Evolutionary conservation across 2,797 vertebrate species (phyloP).

Genomic region (Sebastes cheni): DNA sequence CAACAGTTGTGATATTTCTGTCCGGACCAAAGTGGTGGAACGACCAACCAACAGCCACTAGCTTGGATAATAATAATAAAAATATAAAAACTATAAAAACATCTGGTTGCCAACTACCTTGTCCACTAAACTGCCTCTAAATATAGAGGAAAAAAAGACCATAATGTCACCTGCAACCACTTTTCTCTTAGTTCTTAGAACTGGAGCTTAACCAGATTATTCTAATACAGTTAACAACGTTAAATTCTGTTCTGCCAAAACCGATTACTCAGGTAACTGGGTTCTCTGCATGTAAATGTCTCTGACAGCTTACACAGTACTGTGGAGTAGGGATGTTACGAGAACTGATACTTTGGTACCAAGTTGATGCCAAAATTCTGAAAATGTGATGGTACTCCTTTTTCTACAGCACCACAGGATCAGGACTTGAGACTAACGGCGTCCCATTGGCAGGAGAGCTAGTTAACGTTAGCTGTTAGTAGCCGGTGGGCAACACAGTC

Average conservation of each 20-base stretch:
- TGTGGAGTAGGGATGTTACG: not conserved
- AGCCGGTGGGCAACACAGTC: not conserved
- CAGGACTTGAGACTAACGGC: too few species aligned
- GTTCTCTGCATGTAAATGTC: not conserved
- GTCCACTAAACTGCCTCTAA: not conserved
- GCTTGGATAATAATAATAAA: not conserved
- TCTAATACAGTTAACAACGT: not conserved
- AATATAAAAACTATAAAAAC: not conserved
- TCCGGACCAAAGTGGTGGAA: not conserved
- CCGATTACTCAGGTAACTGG: not conserved
- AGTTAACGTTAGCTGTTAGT: not conserved
- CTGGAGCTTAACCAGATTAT: not conserved
- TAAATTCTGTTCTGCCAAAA: not conserved
- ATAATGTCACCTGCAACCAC: not conserved
- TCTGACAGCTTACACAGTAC: not conserved
- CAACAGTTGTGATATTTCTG: not conserved
- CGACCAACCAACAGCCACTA: not conserved
- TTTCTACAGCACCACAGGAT: too few species aligned
- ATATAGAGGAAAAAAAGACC: not conserved
- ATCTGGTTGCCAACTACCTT: not conserved
- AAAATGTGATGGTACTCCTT: too few species aligned
- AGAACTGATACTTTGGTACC: too few species aligned
- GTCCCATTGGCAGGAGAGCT: not conserved
- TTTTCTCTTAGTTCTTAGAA: not conserved
- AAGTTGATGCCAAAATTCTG: too few species aligned